These are phyloP conservation scores for Premnoplex brunnescens DNA, from an alignment of 2,797 vertebrate genomes.

Conservation along the genomic window DNA sequence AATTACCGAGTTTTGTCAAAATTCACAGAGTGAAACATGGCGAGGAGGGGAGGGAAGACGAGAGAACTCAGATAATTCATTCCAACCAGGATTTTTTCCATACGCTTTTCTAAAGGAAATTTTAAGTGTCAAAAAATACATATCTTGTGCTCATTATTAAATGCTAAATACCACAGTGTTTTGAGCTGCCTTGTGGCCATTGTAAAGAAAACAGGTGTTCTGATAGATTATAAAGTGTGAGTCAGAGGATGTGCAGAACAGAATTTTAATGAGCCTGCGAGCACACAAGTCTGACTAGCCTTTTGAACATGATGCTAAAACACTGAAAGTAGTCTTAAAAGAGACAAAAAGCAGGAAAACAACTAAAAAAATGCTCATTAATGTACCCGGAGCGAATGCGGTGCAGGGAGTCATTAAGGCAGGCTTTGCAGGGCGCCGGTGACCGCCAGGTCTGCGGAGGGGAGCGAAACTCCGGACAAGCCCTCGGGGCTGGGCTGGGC, in stretches of 20 bases:
- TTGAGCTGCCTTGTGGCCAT: slow-evolving; percentile 87
- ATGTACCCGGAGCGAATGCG: slow-evolving; percentile 62
- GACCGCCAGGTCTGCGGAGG: not conserved
- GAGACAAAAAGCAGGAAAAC: slow-evolving; percentile 72
- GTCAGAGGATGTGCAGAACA: slow-evolving; percentile 81
- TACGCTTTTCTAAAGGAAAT: slow-evolving; percentile 79
- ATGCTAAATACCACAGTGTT: slow-evolving; percentile 87
- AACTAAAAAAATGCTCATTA: slow-evolving; percentile 73
- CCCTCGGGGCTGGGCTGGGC: not conserved
- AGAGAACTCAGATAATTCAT: slow-evolving; percentile 75
- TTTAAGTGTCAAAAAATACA: slow-evolving; percentile 86
- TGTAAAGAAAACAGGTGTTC: slow-evolving; percentile 89
- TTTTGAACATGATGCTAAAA: slow-evolving; percentile 80
- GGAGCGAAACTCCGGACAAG: not conserved
- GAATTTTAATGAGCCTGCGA: slow-evolving; percentile 82
- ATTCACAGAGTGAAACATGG: slow-evolving; percentile 52
- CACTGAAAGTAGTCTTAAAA: slow-evolving; percentile 78
- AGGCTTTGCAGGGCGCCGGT: not conserved
- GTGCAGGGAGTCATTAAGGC: slow-evolving; percentile 63
- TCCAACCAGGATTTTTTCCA: slow-evolving; percentile 74
- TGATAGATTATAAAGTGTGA: slow-evolving; percentile 86
- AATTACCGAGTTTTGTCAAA: slow-evolving; percentile 68
- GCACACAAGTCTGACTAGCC: slow-evolving; percentile 80
- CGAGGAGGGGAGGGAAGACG: not conserved
- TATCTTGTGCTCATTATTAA: slow-evolving; percentile 86